Evolutionary conservation across 2,797 vertebrate species (phyloP).

Genomic region (Enteromius trimaculatus): DNA sequence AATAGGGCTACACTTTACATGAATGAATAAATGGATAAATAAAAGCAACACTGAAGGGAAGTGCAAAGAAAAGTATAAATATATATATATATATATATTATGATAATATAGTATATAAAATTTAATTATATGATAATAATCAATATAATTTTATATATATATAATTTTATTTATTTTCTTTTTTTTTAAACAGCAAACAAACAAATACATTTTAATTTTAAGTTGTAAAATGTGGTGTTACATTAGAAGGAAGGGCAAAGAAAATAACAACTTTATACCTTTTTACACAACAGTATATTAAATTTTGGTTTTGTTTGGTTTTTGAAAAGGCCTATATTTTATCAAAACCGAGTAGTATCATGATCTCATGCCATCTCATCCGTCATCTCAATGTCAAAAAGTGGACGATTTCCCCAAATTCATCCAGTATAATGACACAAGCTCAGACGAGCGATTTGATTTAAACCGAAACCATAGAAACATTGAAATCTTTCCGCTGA

Average conservation of each 20-base stretch:
- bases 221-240: background rate
- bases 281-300: background rate
- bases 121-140: too few species aligned
- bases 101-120: too few species aligned
- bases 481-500: slow-evolving; percentile 13
- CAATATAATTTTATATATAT: too few species aligned
- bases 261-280: background rate
- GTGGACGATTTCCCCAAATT: background rate
- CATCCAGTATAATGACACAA: background rate
- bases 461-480: slow-evolving; percentile 26
- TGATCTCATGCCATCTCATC: slow-evolving; percentile 8
- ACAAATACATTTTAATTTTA: background rate
- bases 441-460: background rate
- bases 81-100: too few species aligned
- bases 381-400: background rate
- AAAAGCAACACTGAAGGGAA: background rate
- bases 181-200: background rate
- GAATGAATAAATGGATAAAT: background rate
- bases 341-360: background rate
- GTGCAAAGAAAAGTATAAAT: background rate
- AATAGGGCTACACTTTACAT: background rate
- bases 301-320: background rate
- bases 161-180: background rate
- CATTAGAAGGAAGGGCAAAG: background rate
- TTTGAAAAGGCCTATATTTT: background rate